These are phyloP conservation scores for Pseudocheirus occidentalis DNA, from an alignment of 2,797 vertebrate species.

Conservation along the genomic window DNA sequence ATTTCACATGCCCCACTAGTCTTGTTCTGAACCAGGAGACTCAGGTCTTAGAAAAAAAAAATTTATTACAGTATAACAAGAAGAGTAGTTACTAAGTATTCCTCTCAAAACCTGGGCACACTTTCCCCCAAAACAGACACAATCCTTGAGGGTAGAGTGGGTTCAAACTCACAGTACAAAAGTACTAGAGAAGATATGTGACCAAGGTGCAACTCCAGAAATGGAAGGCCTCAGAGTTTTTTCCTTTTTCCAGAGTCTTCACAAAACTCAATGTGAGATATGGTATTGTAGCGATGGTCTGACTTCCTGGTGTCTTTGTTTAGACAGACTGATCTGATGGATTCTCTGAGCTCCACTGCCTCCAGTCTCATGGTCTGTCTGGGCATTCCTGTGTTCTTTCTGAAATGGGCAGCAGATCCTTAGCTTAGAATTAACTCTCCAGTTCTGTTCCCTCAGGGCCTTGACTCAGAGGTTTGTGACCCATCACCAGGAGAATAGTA, in stretches of 20 bases:
- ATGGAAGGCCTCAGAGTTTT: background rate
- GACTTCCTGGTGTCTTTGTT: background rate
- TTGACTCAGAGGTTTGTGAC: background rate
- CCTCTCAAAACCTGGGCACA: background rate
- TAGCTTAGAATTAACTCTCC: background rate
- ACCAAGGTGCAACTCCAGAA: background rate
- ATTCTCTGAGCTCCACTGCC: background rate
- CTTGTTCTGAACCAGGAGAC: background rate
- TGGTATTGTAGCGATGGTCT: background rate
- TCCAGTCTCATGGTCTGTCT: background rate
- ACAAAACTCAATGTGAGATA: background rate
- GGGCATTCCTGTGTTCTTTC: background rate
- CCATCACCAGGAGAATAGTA: background rate
- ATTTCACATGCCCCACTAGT: background rate
- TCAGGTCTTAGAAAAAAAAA: background rate
- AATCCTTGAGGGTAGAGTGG: background rate
- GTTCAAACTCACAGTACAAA: background rate
- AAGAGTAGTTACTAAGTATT: background rate
- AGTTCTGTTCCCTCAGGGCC: background rate
- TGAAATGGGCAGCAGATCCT: background rate
- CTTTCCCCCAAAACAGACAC: background rate
- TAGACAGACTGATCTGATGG: background rate
- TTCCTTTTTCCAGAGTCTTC: background rate
- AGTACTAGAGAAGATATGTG: background rate
- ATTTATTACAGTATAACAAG: background rate